A percentile compares a stretch with the other conserved stretches of the same genome.
These are phyloP conservation scores for Alligator mississippiensis DNA, from an alignment of 2,113 vertebrate genomes.

Conservation along the genomic window DNA sequence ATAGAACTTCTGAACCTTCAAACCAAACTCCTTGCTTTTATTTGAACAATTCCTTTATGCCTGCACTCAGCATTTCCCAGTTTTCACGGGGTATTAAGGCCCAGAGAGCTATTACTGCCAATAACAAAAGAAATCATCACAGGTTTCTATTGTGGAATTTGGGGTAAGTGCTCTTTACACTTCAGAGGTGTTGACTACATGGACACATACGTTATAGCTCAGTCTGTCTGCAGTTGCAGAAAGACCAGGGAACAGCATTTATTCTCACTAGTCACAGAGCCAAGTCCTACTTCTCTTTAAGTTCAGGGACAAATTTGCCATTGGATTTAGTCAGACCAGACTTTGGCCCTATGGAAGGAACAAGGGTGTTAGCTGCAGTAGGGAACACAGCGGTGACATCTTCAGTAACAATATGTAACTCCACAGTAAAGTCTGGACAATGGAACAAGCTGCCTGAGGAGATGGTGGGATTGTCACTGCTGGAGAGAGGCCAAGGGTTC, in stretches of 20 bases:
- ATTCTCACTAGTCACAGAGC: neutral
- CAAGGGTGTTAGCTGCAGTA: neutral
- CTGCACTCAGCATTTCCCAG: neutral
- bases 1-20: neutral
- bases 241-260: neutral
- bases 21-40: neutral
- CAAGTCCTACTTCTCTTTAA: neutral
- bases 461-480: no score
- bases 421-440: neutral
- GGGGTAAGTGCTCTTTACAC: accelerated
- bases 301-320: accelerated
- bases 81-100: neutral
- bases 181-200: neutral
- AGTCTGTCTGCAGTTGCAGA: neutral
- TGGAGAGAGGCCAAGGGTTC: neutral
- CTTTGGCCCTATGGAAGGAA: neutral
- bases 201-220: accelerated
- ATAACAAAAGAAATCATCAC: neutral
- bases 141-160: neutral
- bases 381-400: neutral
- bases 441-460: no score
- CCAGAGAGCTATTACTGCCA: neutral
- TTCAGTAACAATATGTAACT: neutral
- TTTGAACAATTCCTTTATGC: neutral
- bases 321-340: neutral